phyloP scores from a whole-genome alignment of 2,888 invertebrate genomes.

The Gymnosoma rotundatum region DNA sequence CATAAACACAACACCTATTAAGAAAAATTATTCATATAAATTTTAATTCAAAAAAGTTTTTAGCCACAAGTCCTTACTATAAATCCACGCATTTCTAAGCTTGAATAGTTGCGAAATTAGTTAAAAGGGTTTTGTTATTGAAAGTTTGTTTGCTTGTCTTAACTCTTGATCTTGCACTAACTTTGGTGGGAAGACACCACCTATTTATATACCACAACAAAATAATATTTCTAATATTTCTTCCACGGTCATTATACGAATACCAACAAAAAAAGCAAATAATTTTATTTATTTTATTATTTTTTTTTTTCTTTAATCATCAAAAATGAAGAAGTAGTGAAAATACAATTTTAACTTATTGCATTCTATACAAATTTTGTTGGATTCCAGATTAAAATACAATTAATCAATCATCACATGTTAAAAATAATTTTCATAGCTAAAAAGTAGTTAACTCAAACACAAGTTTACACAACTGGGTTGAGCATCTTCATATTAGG shows the following conservation, averaged over 20 bases:
- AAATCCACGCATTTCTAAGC: slow-evolving; percentile 80
- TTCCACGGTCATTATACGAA: slow-evolving; percentile 63
- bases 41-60: background rate
- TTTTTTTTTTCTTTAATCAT: slow-evolving; percentile 1
- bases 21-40: background rate
- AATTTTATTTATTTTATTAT: too few species aligned
- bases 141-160: slow-evolving; percentile 71
- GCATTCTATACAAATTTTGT: slow-evolving; percentile 14
- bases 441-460: too few species aligned
- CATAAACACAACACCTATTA: slow-evolving; percentile 78
- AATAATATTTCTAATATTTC: slow-evolving; percentile 23
- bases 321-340: slow-evolving; percentile 4
- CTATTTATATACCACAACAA: slow-evolving; percentile 75
- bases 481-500: too few species aligned
- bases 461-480: too few species aligned
- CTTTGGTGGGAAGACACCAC: slow-evolving; percentile 70
- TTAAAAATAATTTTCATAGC: background rate
- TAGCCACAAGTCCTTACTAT: slow-evolving; percentile 76
- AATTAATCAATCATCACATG: slow-evolving; percentile 3
- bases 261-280: slow-evolving; percentile 1
- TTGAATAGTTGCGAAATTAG: slow-evolving; percentile 74
- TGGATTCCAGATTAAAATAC: slow-evolving; percentile 1
- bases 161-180: slow-evolving; percentile 74
- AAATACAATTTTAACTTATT: slow-evolving; percentile 4
- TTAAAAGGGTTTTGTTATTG: slow-evolving; percentile 67